phyloP scores from a whole-genome alignment of 1,140 invertebrate species.

The Capitella teleta region DNA sequence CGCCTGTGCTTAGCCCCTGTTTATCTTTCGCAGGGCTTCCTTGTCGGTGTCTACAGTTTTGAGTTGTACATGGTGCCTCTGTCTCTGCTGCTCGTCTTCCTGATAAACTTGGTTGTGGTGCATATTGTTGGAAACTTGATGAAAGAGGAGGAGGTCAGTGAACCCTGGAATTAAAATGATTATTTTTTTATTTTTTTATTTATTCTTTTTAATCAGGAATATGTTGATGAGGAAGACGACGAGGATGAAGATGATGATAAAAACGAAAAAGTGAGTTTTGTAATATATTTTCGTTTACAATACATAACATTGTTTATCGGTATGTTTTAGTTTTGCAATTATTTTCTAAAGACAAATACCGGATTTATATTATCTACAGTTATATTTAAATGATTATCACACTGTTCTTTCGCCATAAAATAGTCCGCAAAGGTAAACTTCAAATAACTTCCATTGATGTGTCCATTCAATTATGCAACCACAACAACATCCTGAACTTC shows the following conservation, averaged over 20 bases:
- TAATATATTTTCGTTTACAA: neutral
- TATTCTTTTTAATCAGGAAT: slow-evolving; percentile 20
- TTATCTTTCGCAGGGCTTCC: slow-evolving; percentile 25
- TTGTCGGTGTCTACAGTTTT: slow-evolving; percentile 37
- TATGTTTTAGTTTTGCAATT: neutral
- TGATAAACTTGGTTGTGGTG: slow-evolving; percentile 8
- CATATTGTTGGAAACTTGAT: slow-evolving; percentile 6
- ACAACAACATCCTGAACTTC: too few relatives aligned
- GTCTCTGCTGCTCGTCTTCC: slow-evolving; percentile 7
- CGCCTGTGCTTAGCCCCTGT: neutral
- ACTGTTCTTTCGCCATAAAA: too few relatives aligned
- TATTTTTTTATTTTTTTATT: neutral
- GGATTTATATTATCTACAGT: too few relatives aligned
- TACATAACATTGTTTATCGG: neutral
- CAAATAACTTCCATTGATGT: too few relatives aligned
- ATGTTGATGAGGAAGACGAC: slow-evolving; percentile 16
- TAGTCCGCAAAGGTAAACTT: too few relatives aligned
- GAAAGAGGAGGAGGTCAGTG: neutral
- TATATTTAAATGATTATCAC: too few relatives aligned
- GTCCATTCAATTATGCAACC: too few relatives aligned
- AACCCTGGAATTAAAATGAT: neutral
- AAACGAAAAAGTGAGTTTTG: slow-evolving; percentile 18
- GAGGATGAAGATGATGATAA: slow-evolving; percentile 34
- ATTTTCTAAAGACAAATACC: too few relatives aligned
- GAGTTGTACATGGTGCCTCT: slow-evolving; percentile 15